Conservation (phyloP, 1,140 invertebrate species). For the Octopus bimaculoides region DNA sequence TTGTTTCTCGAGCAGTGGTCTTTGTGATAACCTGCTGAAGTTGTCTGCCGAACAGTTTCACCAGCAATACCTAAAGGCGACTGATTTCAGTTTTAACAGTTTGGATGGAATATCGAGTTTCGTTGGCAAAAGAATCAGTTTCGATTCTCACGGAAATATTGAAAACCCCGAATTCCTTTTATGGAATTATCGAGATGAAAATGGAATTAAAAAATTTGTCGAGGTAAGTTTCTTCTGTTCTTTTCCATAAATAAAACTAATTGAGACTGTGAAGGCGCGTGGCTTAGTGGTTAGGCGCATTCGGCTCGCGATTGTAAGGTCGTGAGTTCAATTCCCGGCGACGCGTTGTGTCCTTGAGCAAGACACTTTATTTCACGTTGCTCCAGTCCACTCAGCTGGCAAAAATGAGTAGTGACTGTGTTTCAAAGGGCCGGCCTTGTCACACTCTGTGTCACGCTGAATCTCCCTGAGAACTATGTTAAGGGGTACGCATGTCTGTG, state of each 20-base stretch:
- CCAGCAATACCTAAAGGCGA: constrained; percentile 17
- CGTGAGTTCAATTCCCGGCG: no score
- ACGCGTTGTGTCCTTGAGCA: no score
- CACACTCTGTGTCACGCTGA: no score
- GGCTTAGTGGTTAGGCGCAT: no score
- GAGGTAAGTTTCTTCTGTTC: constrained; percentile 24
- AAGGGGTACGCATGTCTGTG: no score
- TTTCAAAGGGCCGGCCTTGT: no score
- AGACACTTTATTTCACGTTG: no score
- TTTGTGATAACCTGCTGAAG: constrained; percentile 22
- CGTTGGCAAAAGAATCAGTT: constrained; percentile 27
- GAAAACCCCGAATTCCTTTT: constrained; percentile 27
- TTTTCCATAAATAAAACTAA: no score
- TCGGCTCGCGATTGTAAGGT: no score
- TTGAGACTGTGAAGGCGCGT: neutral
- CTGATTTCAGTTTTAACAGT: constrained; percentile 31
- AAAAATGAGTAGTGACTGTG: no score
- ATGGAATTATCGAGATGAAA: constrained; percentile 38
- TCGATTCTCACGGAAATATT: constrained; percentile 42
- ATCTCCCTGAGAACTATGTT: no score
- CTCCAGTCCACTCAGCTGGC: no score
- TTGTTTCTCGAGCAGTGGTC: constrained; percentile 23
- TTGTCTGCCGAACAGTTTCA: constrained; percentile 30
- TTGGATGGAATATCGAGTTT: constrained; percentile 30
- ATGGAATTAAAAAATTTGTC: constrained; percentile 22